Conservation (phyloP, 2,888 invertebrate genomes). For the Sceliomorpha sp. region DNA sequence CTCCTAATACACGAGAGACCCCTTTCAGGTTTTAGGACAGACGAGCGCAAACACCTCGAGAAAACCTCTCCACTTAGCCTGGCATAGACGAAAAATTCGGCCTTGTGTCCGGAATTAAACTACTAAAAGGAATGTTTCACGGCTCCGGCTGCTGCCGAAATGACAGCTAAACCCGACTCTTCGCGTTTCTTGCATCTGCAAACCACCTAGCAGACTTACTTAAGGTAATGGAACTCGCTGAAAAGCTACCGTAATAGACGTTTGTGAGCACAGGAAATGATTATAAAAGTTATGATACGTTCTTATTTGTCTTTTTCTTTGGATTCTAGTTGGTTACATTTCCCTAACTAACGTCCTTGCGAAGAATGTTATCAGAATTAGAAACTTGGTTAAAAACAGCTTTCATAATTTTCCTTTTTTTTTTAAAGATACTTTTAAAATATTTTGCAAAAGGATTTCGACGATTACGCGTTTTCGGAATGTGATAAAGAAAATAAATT, state of each 20-base stretch:
- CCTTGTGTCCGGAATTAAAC: conserved; percentile 69
- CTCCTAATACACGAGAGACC: conserved; percentile 72
- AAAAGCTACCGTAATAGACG: conserved; percentile 11
- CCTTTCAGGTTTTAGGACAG: conserved; percentile 72
- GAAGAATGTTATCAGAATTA: no score
- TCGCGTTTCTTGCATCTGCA: conserved; percentile 23
- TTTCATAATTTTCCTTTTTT: no score
- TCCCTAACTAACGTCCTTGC: no score
- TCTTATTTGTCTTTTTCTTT: no score
- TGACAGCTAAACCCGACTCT: conserved; percentile 39
- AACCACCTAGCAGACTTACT: conserved; percentile 29
- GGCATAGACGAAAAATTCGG: conserved; percentile 61
- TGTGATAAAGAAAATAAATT: no score
- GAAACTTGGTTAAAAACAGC: no score
- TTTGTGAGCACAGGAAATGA: no score
- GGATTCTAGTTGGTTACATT: no score
- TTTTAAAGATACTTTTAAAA: no score
- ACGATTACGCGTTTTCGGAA: no score
- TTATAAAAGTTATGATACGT: no score
- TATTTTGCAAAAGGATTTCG: no score
- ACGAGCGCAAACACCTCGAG: conserved; percentile 68
- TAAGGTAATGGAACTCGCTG: conserved; percentile 43
- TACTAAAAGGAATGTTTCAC: conserved; percentile 56
- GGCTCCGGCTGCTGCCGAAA: conserved; percentile 52
- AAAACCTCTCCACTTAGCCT: conserved; percentile 57